Evolutionary conservation across 2,113 vertebrate genomes (phyloP).

Genomic region (Microcebus ravelobensis): DNA sequence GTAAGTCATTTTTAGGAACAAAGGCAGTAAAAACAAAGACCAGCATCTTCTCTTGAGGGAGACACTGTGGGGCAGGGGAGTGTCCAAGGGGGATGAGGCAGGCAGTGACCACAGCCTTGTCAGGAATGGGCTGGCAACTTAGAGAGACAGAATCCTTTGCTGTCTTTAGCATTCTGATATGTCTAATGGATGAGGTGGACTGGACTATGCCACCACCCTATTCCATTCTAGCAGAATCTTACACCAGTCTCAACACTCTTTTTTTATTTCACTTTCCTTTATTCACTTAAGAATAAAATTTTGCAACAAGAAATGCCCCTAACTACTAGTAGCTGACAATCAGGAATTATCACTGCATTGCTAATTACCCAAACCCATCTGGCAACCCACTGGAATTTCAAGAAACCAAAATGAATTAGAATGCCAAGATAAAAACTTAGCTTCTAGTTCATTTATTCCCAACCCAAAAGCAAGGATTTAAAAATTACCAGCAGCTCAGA

Average conservation of each 20-base stretch:
- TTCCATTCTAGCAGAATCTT: background rate
- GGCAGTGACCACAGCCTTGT: background rate
- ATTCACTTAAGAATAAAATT: background rate
- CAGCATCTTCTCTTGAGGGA: background rate
- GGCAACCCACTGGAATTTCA: background rate
- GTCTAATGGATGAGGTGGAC: background rate
- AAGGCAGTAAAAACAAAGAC: background rate
- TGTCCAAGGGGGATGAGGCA: background rate
- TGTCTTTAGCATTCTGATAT: background rate
- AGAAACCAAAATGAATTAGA: conserved; percentile 8
- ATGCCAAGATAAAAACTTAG: background rate
- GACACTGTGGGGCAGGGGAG: background rate
- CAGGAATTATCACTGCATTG: background rate
- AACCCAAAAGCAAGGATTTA: conserved; percentile 18
- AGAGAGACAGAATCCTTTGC: background rate
- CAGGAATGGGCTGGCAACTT: background rate
- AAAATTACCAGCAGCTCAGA: conserved; percentile 96
- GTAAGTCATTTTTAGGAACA: background rate
- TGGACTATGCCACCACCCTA: fast-evolving
- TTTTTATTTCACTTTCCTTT: background rate
- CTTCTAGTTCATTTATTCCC: background rate
- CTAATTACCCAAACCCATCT: background rate
- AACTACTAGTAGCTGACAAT: background rate
- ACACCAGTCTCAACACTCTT: fast-evolving
- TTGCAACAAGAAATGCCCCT: background rate